Conservation (phyloP, 2,888 invertebrate genomes). For the Folsomia manolachei region DNA sequence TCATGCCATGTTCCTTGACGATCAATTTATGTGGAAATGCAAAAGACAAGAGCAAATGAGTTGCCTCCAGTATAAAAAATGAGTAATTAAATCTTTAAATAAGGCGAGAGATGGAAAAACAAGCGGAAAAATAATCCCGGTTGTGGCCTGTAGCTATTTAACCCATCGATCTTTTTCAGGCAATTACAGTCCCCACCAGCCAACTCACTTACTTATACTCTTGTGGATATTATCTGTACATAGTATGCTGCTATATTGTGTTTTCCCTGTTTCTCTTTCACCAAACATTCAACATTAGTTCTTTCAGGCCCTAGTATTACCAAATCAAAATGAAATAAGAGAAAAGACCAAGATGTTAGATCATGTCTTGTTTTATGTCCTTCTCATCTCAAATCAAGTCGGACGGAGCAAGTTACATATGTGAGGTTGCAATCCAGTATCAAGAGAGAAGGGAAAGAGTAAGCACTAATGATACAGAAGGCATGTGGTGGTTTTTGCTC, state of each 20-base stretch:
- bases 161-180: constrained; percentile 42
- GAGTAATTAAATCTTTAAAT: constrained; percentile 33
- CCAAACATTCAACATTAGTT: background rate
- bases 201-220: background rate
- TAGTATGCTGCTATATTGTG: background rate
- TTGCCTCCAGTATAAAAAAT: constrained; percentile 35
- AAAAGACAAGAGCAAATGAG: constrained; percentile 10
- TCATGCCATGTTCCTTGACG: background rate
- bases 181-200: constrained; percentile 39
- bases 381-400: background rate
- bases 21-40: background rate
- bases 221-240: background rate
- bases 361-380: constrained; percentile 19
- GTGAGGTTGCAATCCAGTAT: background rate
- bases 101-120: constrained; percentile 29
- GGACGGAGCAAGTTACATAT: too few species aligned
- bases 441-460: background rate
- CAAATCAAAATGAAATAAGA: constrained; percentile 9
- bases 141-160: constrained; percentile 37
- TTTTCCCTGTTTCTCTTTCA: background rate
- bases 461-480: constrained; percentile 5
- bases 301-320: background rate
- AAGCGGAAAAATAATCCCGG: constrained; percentile 41
- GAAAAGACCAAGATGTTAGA: constrained; percentile 13
- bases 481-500: background rate